A percentile compares a stretch with the other conserved stretches of the same genome.
phyloP scores from a whole-genome alignment of 2,113 vertebrate species.

The Prolemur simus region DNA sequence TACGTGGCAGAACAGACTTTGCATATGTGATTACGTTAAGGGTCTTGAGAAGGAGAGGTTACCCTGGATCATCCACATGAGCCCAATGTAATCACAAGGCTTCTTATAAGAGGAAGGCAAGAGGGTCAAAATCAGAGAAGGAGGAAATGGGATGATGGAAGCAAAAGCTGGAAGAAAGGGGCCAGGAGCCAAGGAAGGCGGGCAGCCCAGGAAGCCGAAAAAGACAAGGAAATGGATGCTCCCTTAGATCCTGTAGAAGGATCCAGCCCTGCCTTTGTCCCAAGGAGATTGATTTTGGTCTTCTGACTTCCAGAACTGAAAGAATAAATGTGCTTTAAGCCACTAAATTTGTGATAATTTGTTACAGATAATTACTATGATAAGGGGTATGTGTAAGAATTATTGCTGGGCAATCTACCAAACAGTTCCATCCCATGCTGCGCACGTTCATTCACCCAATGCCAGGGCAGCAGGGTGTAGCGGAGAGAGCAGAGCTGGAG shows the following conservation, averaged over 20 bases:
- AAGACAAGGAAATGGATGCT: neutral
- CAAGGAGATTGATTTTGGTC: neutral
- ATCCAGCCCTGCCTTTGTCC: neutral
- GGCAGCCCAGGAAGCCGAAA: neutral
- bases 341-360: neutral
- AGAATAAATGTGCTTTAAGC: neutral
- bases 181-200: neutral
- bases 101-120: neutral
- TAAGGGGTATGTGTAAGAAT: neutral
- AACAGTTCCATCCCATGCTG: neutral
- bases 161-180: neutral
- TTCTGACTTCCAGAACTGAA: neutral
- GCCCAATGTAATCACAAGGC: neutral
- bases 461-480: neutral
- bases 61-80: neutral
- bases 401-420: neutral
- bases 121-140: neutral
- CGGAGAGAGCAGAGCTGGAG: neutral
- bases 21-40: neutral
- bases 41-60: neutral
- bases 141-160: neutral
- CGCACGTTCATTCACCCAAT: no score
- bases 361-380: neutral
- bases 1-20: neutral
- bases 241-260: neutral